Evolutionary conservation across 2,888 invertebrate species (phyloP).

Genomic region (Marronus borbonicus): DNA sequence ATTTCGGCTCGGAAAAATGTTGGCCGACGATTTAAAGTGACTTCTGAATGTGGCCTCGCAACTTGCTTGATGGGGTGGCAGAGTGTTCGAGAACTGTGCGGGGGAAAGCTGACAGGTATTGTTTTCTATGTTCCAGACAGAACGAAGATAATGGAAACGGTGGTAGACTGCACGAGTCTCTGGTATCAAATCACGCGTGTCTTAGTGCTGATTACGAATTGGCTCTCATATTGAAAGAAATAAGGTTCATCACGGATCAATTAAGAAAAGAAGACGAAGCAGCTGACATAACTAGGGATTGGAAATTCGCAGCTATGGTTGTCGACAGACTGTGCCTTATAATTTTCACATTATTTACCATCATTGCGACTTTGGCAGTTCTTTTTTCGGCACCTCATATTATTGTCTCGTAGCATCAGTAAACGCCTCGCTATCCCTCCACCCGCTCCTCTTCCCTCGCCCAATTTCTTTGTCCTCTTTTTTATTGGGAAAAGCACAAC

Average conservation of each 20-base stretch:
- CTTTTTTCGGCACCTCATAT: conserved; percentile 97
- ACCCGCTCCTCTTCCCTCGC: no score
- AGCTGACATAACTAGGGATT: conserved; percentile 95
- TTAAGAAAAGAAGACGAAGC: conserved; percentile 96
- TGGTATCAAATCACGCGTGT: conserved; percentile 86
- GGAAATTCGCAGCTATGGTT: conserved; percentile 99
- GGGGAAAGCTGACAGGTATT: conserved; percentile 26
- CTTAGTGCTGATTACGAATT: conserved; percentile 95
- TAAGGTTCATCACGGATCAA: conserved; percentile 93
- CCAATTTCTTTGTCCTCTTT: no score
- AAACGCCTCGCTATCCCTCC: not conserved
- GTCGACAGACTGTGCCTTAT: conserved; percentile 99
- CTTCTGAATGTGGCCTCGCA: conserved; percentile 25
- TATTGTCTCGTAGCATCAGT: conserved; percentile 84
- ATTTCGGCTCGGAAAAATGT: conserved; percentile 21
- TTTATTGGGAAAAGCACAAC: no score
- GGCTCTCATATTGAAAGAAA: conserved; percentile 94
- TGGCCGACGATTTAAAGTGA: conserved; percentile 29
- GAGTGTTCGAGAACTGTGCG: not conserved
- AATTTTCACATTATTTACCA: conserved; percentile 98
- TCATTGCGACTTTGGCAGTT: conserved; percentile 97
- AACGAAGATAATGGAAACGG: conserved; percentile 72
- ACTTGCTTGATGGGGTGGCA: conserved; percentile 6
- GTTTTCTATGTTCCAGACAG: conserved; percentile 63
- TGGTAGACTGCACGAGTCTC: conserved; percentile 82